Evolutionary conservation across 2,888 invertebrate species (phyloP).

Genomic region (Luffia ferchaultella): DNA sequence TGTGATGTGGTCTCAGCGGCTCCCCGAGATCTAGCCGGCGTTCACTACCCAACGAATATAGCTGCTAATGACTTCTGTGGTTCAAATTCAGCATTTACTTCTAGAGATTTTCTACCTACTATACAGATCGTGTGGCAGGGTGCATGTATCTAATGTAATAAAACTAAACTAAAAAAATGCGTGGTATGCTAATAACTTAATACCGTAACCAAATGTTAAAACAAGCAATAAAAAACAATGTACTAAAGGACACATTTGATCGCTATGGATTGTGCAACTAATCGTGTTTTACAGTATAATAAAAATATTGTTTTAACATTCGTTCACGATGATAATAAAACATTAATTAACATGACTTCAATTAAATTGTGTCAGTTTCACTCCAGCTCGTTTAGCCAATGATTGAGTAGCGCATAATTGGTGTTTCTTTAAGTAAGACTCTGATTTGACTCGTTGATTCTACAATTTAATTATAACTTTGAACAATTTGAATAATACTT

Average conservation of each 20-base stretch:
- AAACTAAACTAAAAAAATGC: slow-evolving; percentile 24
- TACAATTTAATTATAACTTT: neutral
- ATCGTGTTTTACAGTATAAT: neutral
- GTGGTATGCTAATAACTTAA: slow-evolving; percentile 22
- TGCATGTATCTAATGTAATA: slow-evolving; percentile 50
- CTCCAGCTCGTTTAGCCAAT: neutral
- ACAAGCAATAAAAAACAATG: slow-evolving; percentile 5
- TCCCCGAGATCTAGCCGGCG: slow-evolving; percentile 26
- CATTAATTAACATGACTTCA: neutral
- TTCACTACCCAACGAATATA: neutral
- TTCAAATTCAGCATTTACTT: neutral
- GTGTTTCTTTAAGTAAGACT: neutral
- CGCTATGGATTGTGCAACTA: too few relatives aligned
- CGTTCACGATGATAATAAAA: neutral
- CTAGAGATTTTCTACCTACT: slow-evolving; percentile 2
- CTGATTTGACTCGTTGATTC: neutral
- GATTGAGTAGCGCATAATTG: neutral
- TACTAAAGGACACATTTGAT: neutral
- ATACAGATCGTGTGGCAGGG: slow-evolving; percentile 60
- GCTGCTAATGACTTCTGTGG: neutral
- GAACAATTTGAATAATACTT: too few relatives aligned
- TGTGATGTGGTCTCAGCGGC: slow-evolving; percentile 42
- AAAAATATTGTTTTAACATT: neutral
- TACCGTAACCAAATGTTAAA: slow-evolving; percentile 17
- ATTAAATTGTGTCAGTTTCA: neutral